Conservation (phyloP, 1,140 invertebrate species). For the Geopemphigus sp. region DNA sequence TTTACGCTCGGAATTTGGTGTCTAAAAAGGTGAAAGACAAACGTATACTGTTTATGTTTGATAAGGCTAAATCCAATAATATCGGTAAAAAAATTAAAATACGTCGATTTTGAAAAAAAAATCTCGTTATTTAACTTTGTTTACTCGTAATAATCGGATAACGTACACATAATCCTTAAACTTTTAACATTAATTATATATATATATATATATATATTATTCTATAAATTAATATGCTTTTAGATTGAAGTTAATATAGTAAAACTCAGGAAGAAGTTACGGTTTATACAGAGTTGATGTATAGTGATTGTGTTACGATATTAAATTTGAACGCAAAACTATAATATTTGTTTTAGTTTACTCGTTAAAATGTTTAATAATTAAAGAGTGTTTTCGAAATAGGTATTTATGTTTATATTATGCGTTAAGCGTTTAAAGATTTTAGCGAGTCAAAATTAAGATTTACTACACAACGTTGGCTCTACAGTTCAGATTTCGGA, state of each 20-base stretch:
- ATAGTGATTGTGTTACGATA: not conserved
- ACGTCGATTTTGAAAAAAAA: not conserved
- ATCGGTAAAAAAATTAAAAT: not conserved
- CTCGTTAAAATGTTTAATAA: no score
- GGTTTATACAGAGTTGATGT: not conserved
- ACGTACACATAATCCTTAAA: not conserved
- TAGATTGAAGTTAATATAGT: not conserved
- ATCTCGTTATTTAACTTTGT: conserved; percentile 11
- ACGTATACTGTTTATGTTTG: no score
- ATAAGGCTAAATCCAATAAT: not conserved
- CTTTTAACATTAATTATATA: not conserved
- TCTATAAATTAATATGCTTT: not conserved
- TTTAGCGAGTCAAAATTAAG: no score
- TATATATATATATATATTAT: no score
- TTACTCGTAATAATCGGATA: conserved; percentile 6
- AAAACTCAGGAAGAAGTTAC: not conserved
- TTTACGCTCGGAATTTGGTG: no score
- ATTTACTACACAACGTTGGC: no score
- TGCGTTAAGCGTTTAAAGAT: no score
- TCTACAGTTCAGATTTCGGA: no score
- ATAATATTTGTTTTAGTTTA: not conserved
- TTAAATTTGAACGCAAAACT: not conserved
- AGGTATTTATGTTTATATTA: no score
- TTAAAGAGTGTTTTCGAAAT: no score
- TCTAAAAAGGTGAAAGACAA: no score